phyloP scores from a whole-genome alignment of 2,113 vertebrate species.

The Dromas ardeola region DNA sequence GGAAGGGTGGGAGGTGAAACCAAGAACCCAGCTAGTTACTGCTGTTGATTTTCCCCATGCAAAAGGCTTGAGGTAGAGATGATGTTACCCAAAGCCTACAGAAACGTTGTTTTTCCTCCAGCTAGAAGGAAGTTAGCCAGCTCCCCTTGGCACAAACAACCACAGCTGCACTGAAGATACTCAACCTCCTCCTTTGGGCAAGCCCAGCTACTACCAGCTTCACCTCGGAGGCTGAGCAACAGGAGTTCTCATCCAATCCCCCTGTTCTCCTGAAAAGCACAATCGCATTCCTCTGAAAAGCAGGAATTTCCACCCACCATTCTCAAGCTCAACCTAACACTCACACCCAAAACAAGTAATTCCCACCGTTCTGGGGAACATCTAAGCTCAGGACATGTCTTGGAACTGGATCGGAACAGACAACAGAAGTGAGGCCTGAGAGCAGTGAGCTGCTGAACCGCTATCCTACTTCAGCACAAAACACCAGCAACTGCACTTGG shows the following conservation, averaged over 20 bases:
- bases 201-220: not conserved
- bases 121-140: not conserved
- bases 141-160: not conserved
- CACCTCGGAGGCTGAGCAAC: not conserved
- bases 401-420: not conserved
- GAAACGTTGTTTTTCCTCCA: not conserved
- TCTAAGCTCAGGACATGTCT: not conserved
- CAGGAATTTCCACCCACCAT: not conserved
- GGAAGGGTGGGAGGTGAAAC: conserved; percentile 55
- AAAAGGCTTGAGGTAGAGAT: conserved; percentile 10
- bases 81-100: conserved; percentile 13
- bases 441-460: not conserved
- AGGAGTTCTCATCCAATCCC: not conserved
- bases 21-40: conserved; percentile 12
- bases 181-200: not conserved
- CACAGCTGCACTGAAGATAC: not conserved
- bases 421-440: not conserved
- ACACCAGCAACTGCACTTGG: not conserved
- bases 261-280: conserved; percentile 13
- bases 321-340: conserved; percentile 13
- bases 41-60: not conserved
- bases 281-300: conserved; percentile 1
- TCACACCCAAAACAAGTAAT: conserved; percentile 9
- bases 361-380: conserved; percentile 7
- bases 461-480: conserved; percentile 12